These are phyloP conservation scores for Hermetia illucens DNA, from an alignment of 1,140 invertebrate species.

Conservation along the genomic window DNA sequence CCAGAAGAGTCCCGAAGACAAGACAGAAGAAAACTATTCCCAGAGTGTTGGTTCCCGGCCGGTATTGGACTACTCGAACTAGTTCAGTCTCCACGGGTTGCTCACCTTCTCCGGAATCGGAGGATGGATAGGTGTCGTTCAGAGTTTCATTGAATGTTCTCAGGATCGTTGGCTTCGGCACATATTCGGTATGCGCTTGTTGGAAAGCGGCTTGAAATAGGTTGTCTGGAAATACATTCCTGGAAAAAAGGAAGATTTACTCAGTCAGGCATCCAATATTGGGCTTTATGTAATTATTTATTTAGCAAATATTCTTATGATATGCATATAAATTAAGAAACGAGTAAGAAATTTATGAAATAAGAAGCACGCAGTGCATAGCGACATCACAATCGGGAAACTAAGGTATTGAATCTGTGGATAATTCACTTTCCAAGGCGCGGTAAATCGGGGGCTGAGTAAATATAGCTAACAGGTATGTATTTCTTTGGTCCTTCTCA, in stretches of 20 bases:
- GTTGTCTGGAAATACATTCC: constrained; percentile 80
- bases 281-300: no score
- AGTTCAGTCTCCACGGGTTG: constrained; percentile 22
- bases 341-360: no score
- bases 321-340: no score
- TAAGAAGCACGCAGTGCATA: no score
- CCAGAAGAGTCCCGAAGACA: constrained; percentile 69
- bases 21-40: constrained; percentile 82
- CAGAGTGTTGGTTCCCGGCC: constrained; percentile 73
- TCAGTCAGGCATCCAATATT: no score
- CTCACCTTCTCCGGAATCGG: constrained; percentile 9
- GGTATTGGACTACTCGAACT: constrained; percentile 38
- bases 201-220: constrained; percentile 77
- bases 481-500: no score
- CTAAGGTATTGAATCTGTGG: no score
- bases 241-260: constrained; percentile 34
- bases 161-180: constrained; percentile 28
- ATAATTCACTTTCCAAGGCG: no score
- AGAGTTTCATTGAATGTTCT: constrained; percentile 20
- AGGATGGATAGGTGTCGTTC: constrained; percentile 26
- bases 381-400: no score
- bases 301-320: no score
- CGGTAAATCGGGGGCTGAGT: no score
- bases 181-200: constrained; percentile 60
- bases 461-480: no score